Evolutionary conservation across 2,888 invertebrate species (phyloP).

Genomic region (Limenitis arthemis): DNA sequence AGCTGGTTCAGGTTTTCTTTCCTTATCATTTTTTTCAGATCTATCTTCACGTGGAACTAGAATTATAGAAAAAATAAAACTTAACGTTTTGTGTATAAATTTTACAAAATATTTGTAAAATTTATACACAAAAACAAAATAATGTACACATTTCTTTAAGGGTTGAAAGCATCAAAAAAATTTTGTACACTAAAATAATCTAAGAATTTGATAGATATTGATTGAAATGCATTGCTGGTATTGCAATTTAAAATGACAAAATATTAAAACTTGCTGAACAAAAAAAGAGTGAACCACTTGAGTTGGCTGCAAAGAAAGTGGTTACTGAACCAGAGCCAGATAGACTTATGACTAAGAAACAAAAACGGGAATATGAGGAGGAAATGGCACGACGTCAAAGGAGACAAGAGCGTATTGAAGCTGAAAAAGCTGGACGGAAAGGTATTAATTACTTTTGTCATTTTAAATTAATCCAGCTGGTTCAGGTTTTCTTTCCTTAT

Average conservation of each 20-base stretch:
- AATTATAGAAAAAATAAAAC: background rate
- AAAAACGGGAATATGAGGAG: conserved; percentile 81
- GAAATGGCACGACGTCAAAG: conserved; percentile 77
- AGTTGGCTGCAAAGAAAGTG: conserved; percentile 44
- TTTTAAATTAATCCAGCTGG: too few species aligned
- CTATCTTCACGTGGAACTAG: conserved; percentile 42
- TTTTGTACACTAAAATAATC: too few species aligned
- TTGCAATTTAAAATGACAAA: too few species aligned
- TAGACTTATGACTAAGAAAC: conserved; percentile 84
- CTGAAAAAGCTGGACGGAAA: conserved; percentile 43
- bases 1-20: conserved; percentile 42
- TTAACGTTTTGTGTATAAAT: too few species aligned
- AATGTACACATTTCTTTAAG: too few species aligned
- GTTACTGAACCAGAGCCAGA: conserved; percentile 74
- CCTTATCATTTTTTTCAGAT: conserved; percentile 44
- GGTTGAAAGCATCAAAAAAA: too few species aligned
- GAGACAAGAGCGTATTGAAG: conserved; percentile 52
- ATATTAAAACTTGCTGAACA: conserved; percentile 86
- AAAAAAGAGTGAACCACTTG: conserved; percentile 85
- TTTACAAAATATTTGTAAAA: too few species aligned
- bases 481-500: too few species aligned
- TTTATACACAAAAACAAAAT: too few species aligned
- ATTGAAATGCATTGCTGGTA: too few species aligned
- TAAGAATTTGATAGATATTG: too few species aligned
- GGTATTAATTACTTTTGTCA: conserved; percentile 27